Evolutionary conservation across 2,888 invertebrate genomes (phyloP).

Genomic region (Sceliomorpha sp.): DNA sequence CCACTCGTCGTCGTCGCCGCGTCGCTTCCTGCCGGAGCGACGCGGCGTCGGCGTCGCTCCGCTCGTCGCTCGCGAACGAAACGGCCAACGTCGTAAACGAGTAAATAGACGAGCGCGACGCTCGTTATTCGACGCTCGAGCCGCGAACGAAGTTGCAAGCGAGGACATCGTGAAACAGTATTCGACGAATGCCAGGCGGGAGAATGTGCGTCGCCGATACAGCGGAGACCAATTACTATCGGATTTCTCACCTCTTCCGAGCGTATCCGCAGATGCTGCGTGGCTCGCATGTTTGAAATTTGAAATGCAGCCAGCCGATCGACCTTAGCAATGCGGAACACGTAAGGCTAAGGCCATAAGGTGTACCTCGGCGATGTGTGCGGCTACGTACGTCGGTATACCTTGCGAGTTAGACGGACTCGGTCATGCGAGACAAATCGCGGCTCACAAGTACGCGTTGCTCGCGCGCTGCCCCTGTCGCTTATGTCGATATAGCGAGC

Average conservation of each 20-base stretch:
- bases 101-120: too few species aligned
- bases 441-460: slow-evolving; percentile 62
- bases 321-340: slow-evolving; percentile 70
- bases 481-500: slow-evolving; percentile 61
- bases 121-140: background rate
- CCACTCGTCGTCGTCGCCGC: too few species aligned
- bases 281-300: slow-evolving; percentile 59
- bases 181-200: slow-evolving; percentile 38
- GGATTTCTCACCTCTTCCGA: slow-evolving; percentile 48
- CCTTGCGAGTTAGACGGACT: slow-evolving; percentile 60
- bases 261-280: slow-evolving; percentile 48
- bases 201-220: slow-evolving; percentile 44
- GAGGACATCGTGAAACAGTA: slow-evolving; percentile 28
- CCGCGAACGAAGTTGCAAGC: slow-evolving; percentile 19
- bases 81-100: too few species aligned
- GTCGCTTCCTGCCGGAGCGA: too few species aligned
- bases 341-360: slow-evolving; percentile 66
- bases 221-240: slow-evolving; percentile 48
- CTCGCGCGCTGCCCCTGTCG: slow-evolving; percentile 59
- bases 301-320: slow-evolving; percentile 64
- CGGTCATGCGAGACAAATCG: slow-evolving; percentile 65
- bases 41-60: too few species aligned
- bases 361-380: slow-evolving; percentile 57
- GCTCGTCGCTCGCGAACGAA: too few species aligned
- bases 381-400: slow-evolving; percentile 27